These are phyloP conservation scores for Drosophila algonquin DNA, from an alignment of 2,888 invertebrate species.

Conservation along the genomic window DNA sequence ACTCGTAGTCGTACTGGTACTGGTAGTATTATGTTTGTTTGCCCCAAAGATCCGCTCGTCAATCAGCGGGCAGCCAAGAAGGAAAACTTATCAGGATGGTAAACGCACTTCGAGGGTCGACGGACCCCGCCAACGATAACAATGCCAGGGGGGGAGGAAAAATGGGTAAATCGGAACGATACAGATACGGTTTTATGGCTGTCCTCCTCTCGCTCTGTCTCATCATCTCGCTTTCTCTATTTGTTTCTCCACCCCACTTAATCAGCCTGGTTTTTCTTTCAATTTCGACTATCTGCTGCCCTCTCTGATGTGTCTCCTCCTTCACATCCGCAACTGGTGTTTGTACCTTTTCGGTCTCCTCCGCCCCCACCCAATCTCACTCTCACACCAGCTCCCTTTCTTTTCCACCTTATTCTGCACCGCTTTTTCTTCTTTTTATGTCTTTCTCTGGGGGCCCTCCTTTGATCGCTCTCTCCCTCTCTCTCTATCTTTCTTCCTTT, in stretches of 20 bases:
- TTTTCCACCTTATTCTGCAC: not conserved
- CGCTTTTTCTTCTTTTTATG: not conserved
- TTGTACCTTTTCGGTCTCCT: too few species aligned
- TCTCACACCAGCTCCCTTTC: not conserved
- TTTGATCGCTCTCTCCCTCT: not conserved
- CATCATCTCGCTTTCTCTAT: too few species aligned
- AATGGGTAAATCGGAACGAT: constrained; percentile 16
- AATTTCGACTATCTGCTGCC: too few species aligned
- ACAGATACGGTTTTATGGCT: constrained; percentile 20
- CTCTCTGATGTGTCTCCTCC: too few species aligned
- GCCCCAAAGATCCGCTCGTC: constrained; percentile 19
- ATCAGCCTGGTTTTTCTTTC: too few species aligned
- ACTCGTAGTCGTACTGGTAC: too few species aligned
- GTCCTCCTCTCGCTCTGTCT: not conserved
- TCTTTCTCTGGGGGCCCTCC: not conserved
- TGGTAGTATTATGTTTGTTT: not conserved
- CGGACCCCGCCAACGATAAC: constrained; percentile 38
- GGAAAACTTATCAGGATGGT: constrained; percentile 29
- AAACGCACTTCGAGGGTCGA: constrained; percentile 40
- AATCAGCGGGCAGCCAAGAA: constrained; percentile 14
- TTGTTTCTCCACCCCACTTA: too few species aligned
- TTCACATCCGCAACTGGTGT: too few species aligned
- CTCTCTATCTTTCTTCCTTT: not conserved
- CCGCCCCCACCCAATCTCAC: too few species aligned
- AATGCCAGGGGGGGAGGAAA: not conserved